Percentiles rank a stretch among this genome's conserved stretches.
Evolutionary conservation across 2,888 invertebrate genomes (phyloP).

Genomic region (Aethes cnicana): DNA sequence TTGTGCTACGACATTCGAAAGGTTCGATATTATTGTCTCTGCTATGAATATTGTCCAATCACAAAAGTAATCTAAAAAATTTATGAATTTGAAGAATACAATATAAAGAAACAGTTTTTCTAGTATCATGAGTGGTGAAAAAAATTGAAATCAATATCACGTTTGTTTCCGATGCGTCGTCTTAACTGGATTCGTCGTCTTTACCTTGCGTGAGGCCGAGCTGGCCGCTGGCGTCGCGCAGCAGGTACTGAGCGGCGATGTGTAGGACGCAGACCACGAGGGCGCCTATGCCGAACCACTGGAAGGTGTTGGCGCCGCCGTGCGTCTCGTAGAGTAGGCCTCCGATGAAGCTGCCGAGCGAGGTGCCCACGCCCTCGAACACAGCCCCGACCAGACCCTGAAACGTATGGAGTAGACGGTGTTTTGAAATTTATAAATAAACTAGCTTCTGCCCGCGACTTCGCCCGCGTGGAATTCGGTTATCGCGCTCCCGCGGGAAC

Average conservation of each 20-base stretch:
- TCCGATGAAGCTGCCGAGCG: constrained; percentile 90
- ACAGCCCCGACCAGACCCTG: constrained; percentile 92
- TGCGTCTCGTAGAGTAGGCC: constrained; percentile 85
- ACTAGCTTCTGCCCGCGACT: not conserved
- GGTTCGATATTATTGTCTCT: too few relatives aligned
- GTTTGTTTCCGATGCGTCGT: not conserved
- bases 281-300: constrained; percentile 87
- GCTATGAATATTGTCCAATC: too few relatives aligned
- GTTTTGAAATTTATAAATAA: too few relatives aligned
- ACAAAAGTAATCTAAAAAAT: too few relatives aligned
- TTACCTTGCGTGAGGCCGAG: constrained; percentile 59
- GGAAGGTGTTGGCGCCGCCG: constrained; percentile 87
- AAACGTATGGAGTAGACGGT: too few relatives aligned
- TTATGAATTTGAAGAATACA: too few relatives aligned
- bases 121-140: too few relatives aligned
- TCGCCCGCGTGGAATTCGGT: too few relatives aligned
- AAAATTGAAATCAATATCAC: too few relatives aligned
- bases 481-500: too few relatives aligned
- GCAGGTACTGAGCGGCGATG: constrained; percentile 70
- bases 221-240: constrained; percentile 47
- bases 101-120: too few relatives aligned
- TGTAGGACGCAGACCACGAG: constrained; percentile 84
- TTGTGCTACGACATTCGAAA: too few relatives aligned
- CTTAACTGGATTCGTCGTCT: constrained; percentile 26
- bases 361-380: constrained; percentile 93